Evolutionary conservation across 2,797 vertebrate genomes (phyloP), one percentile per base, ranked within the genome.

Genomic region (Saxicola maurus): DNA sequence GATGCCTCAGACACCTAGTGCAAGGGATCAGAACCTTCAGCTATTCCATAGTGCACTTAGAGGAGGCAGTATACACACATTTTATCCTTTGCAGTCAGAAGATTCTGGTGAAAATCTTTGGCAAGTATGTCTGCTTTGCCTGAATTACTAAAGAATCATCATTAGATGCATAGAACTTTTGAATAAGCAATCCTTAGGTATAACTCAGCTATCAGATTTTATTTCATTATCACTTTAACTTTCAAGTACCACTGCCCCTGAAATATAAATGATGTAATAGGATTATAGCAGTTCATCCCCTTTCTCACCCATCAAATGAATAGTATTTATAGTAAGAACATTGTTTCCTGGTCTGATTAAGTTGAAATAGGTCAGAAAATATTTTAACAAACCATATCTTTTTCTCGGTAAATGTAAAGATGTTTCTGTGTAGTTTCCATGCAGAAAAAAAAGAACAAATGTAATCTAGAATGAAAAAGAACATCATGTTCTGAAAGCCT

Each of bases 31-130:
- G 31, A 73, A 73, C 10, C 6, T 61, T 62, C 21, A 78, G 3
- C 17, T 61, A 20, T 46, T 13, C 13, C 48, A 19, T 35, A 7
- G 27, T 46, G 19, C 27, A 33, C 1, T 73, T 73, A 10, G 20
- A 66, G 18, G 21, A 35, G 6, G 17, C 35, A 5, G 0, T 2
- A 1, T 19, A 51, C 2, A 18, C 2, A 30, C 3, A 30, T 48
- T 72, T 65, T 59, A 35, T 62, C 14, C 33, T 53, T 60, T 59
- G 17, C 10, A 30, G 17, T 45, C 43, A 88, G 45, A 51, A 69
- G 14, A 14, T 9, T 59, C 24, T 9, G 10, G 15, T 75, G 20
- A 42, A 90, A 73, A 17, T 33, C 64, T 28, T 37, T 74, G 37
- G 3, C 7, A 83, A 51, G 28, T 30, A 65, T 18, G 3, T 17